Percentiles rank a stretch among this genome's conserved stretches.
Conservation (phyloP, 2,797 vertebrate genomes). For the Sebastes taczanowskii region DNA sequence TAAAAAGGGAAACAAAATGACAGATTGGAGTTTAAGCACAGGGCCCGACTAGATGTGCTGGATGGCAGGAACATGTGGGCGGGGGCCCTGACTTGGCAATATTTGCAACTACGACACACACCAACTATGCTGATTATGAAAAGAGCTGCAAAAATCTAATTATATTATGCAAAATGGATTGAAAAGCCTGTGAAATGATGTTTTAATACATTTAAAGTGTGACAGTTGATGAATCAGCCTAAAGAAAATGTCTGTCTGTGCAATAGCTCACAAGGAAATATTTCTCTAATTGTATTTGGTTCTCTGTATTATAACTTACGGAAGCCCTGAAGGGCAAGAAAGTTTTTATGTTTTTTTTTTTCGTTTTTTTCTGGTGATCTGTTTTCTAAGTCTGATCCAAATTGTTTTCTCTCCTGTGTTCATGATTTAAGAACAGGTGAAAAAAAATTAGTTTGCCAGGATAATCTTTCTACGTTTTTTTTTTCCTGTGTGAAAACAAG, state of each 20-base stretch:
- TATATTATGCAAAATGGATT: slow-evolving; percentile 59
- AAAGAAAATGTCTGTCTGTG: slow-evolving; percentile 2
- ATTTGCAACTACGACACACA: slow-evolving; percentile 44
- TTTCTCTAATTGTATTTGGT: neutral
- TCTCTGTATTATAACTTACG: neutral
- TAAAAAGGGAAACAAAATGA: slow-evolving; percentile 11
- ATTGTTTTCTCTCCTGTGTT: too few species aligned
- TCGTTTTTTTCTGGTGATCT: too few species aligned
- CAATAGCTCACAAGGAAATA: slow-evolving; percentile 2
- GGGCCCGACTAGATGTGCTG: slow-evolving; percentile 23
- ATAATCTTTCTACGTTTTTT: too few species aligned
- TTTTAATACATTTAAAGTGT: slow-evolving; percentile 49
- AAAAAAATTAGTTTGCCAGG: too few species aligned
- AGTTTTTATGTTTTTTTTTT: too few species aligned
- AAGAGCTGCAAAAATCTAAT: slow-evolving; percentile 47
- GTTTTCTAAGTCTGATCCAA: too few species aligned
- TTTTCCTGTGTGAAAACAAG: too few species aligned
- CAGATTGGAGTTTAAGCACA: slow-evolving; percentile 39
- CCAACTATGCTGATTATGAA: slow-evolving; percentile 51
- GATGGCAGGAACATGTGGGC: slow-evolving; percentile 5
- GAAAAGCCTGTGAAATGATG: slow-evolving; percentile 50
- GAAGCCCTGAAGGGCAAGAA: too few species aligned
- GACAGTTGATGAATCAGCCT: slow-evolving; percentile 41
- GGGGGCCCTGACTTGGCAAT: slow-evolving; percentile 40
- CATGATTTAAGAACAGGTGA: too few species aligned